A percentile compares a stretch with the other conserved stretches of the same genome.
These are phyloP conservation scores for Tetragonisca angustula DNA, from an alignment of 2,888 invertebrate species.

Conservation along the genomic window DNA sequence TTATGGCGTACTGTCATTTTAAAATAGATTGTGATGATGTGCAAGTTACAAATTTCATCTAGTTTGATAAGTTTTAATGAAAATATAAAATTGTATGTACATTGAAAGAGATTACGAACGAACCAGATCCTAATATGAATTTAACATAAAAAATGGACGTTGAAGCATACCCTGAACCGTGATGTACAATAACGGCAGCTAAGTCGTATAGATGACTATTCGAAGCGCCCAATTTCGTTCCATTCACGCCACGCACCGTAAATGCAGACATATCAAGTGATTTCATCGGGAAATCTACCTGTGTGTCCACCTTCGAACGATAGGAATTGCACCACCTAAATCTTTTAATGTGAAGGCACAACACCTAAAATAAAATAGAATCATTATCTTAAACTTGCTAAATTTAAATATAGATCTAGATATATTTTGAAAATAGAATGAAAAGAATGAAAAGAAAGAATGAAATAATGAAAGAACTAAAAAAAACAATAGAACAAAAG, in stretches of 20 bases:
- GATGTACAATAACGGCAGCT: slow-evolving; percentile 92
- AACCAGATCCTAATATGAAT: background rate
- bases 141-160: background rate
- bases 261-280: slow-evolving; percentile 92
- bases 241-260: slow-evolving; percentile 88
- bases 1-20: background rate
- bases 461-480: too few species aligned
- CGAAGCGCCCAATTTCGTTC: slow-evolving; percentile 87
- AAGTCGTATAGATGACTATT: slow-evolving; percentile 90
- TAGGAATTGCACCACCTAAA: slow-evolving; percentile 93
- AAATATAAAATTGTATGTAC: background rate
- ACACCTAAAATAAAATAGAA: slow-evolving; percentile 84
- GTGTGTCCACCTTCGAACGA: slow-evolving; percentile 92
- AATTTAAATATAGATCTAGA: background rate
- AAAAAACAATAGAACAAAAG: too few species aligned
- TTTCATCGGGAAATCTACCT: slow-evolving; percentile 90
- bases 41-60: background rate
- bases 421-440: background rate
- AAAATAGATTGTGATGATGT: background rate
- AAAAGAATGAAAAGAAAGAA: background rate
- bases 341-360: slow-evolving; percentile 93
- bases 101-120: background rate
- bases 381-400: background rate
- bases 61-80: background rate
- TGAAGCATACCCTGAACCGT: slow-evolving; percentile 89